phyloP scores from a whole-genome alignment of 2,888 invertebrate species.

The Lingula anatina region DNA sequence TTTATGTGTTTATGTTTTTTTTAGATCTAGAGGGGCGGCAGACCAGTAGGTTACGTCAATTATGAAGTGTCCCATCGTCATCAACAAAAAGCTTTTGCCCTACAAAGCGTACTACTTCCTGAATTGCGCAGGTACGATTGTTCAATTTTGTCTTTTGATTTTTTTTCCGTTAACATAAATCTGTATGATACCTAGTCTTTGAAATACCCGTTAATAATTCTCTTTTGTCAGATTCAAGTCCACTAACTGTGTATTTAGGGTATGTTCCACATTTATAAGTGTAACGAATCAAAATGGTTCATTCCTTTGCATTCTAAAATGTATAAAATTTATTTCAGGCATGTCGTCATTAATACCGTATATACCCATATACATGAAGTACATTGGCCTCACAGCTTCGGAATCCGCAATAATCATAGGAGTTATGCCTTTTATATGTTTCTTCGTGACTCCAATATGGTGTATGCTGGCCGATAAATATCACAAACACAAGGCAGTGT shows the following conservation, averaged over 20 bases:
- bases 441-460: slow-evolving; percentile 71
- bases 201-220: no score
- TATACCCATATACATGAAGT: slow-evolving; percentile 72
- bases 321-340: slow-evolving; percentile 58
- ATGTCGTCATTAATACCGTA: slow-evolving; percentile 77
- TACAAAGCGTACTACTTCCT: slow-evolving; percentile 84
- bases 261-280: no score
- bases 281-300: no score
- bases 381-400: slow-evolving; percentile 67
- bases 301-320: background rate
- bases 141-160: no score
- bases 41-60: no score
- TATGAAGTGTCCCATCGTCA: no score
- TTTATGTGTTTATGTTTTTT: no score
- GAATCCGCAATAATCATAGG: slow-evolving; percentile 75
- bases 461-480: slow-evolving; percentile 75
- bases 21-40: no score
- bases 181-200: no score
- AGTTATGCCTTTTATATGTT: slow-evolving; percentile 72
- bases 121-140: slow-evolving; percentile 57
- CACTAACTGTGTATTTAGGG: no score
- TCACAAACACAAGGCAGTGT: slow-evolving; percentile 75
- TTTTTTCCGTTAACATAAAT: no score
- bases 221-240: no score
- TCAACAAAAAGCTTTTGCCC: slow-evolving; percentile 68